Base-by-base conservation (phyloP, 2,888 invertebrate genomes). In the Lysandra bellargus region DNA sequence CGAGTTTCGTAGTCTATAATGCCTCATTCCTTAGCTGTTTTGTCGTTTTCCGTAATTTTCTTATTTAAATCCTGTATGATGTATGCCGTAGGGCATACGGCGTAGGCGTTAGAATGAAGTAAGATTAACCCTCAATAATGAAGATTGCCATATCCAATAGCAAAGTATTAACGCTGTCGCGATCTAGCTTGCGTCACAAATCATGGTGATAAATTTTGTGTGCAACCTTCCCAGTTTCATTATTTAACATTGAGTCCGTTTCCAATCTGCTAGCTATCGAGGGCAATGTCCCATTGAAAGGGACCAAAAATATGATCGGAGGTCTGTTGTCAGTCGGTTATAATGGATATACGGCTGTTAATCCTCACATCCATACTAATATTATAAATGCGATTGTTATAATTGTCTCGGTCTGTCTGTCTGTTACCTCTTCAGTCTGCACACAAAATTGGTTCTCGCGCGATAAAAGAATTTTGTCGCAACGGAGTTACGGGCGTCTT, bases 231-330 rank as follows among this genome's bases (percentile, higher is more conserved):
- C 40, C 6, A 17, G 37, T 73, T 74, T 74, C 44, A 44, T 74
- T 44, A 74, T 76, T 76, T 57, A 76, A 76, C 76, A 76, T 76
- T 76, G 53, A 53, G 33, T 44, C 44, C 2, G 49, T 76, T 76
- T 76, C 76, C 76, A 76, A 53, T 76, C 76, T 53, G 53, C 30
- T 76, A 33, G 33, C 4, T 57, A 76, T 76, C 44, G 53, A 33
- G 76, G 53, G 76, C 76, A 76, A 76, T 17, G 75, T 76, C 76
- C 53, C 76, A 76, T 57, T 33, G 76, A 1, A 76, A 53, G 75
- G 75, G 57, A 57, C 40, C 40, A 74, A 44, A 40, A 44, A 40
- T 40, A 74, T 64, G 64, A 64, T 61, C 61, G n/a, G 2, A 5
- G 60, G 6, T 64, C 64, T 64, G 64, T 30, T 17, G 69, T 33